Conservation (phyloP, 2,888 invertebrate species). For the Helicoverpa assulta region DNA sequence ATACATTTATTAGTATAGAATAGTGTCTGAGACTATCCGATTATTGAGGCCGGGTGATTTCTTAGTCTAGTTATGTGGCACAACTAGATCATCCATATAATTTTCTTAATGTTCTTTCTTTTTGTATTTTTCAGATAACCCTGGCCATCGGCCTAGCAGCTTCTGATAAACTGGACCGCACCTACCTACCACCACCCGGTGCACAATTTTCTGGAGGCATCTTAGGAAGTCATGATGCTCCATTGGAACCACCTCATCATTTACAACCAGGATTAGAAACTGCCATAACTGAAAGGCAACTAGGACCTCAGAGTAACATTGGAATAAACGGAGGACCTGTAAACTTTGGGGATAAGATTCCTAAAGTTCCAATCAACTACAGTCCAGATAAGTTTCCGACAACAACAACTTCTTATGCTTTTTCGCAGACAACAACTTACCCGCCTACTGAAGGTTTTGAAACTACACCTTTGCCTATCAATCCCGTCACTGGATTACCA, state of each 20-base stretch:
- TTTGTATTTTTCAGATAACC: constrained; percentile 74
- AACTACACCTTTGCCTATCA: constrained; percentile 37
- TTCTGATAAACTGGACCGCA: constrained; percentile 78
- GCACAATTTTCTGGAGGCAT: constrained; percentile 77
- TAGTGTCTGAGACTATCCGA: constrained; percentile 3
- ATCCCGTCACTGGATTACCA: constrained; percentile 52
- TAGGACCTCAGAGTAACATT: not conserved
- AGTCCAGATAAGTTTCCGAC: constrained; percentile 38
- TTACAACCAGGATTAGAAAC: constrained; percentile 26
- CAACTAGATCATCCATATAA: constrained; percentile 1
- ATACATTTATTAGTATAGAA: constrained; percentile 8
- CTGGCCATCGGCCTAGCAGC: constrained; percentile 70
- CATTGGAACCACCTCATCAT: constrained; percentile 72
- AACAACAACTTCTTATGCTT: constrained; percentile 73
- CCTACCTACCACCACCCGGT: constrained; percentile 81
- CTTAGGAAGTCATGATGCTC: constrained; percentile 71
- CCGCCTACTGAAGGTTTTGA: constrained; percentile 64
- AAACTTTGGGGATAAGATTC: constrained; percentile 43
- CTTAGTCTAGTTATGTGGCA: not conserved
- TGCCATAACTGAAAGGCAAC: not conserved
- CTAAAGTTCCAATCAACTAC: constrained; percentile 19
- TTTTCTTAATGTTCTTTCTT: not conserved
- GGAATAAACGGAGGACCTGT: constrained; percentile 20
- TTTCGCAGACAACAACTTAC: constrained; percentile 73
- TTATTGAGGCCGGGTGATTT: constrained; percentile 25